Conservation (phyloP, 1,140 invertebrate genomes). For the Radopholus similis region DNA sequence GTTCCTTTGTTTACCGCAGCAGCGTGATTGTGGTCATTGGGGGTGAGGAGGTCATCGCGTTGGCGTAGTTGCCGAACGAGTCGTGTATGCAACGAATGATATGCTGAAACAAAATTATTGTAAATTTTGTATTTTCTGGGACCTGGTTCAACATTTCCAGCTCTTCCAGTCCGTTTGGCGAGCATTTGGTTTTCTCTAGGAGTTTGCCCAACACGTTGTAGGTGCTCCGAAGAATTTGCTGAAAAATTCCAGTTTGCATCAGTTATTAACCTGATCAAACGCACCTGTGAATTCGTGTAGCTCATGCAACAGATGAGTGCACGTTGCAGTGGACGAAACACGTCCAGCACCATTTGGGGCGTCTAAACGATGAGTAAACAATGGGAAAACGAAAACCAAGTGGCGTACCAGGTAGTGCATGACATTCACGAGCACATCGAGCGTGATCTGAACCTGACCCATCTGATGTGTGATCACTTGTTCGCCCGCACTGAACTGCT, state of each 20-base stretch:
- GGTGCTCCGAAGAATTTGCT: constrained; percentile 27
- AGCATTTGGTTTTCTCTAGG: constrained; percentile 35
- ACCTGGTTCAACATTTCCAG: constrained; percentile 40
- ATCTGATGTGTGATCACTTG: constrained; percentile 11
- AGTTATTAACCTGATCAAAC: background rate
- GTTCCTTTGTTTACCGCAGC: no score
- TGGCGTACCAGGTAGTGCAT: constrained; percentile 13
- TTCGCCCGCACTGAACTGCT: constrained; percentile 5
- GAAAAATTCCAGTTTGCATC: constrained; percentile 14
- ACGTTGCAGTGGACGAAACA: constrained; percentile 38
- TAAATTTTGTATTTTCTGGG: no score
- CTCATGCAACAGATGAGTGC: constrained; percentile 33
- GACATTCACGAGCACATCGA: constrained; percentile 28
- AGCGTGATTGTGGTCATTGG: constrained; percentile 29
- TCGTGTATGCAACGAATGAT: constrained; percentile 35
- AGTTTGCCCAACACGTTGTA: constrained; percentile 37
- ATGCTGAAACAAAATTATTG: no score
- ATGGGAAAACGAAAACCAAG: constrained; percentile 12
- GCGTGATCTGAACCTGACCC: background rate
- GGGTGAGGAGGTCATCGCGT: background rate
- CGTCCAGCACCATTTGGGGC: constrained; percentile 19
- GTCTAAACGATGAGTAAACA: constrained; percentile 20
- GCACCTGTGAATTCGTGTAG: constrained; percentile 18
- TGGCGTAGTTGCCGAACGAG: constrained; percentile 16
- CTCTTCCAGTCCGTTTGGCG: constrained; percentile 27